Conservation (phyloP, 1,140 invertebrate species). For the Cataglyphis hispanica region DNA sequence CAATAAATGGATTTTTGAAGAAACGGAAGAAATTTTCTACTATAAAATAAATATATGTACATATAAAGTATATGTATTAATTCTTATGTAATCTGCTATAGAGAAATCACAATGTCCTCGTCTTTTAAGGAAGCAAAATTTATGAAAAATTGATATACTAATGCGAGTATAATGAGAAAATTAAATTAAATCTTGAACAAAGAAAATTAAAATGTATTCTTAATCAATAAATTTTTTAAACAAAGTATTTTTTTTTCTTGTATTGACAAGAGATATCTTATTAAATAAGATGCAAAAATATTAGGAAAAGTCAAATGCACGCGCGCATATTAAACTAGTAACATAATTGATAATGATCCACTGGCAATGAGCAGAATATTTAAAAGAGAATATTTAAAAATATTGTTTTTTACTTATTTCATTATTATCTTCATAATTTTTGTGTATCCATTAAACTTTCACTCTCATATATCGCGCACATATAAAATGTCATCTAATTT, state of each 20-base stretch:
- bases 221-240: constrained; percentile 66
- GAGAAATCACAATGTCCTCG: constrained; percentile 27
- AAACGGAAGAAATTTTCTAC: not conserved
- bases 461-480: not conserved
- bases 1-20: not conserved
- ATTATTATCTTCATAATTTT: constrained; percentile 12
- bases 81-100: not conserved
- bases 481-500: constrained; percentile 26
- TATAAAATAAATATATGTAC: not conserved
- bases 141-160: constrained; percentile 9
- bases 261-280: constrained; percentile 39
- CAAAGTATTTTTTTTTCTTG: constrained; percentile 65
- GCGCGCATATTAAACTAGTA: constrained; percentile 53
- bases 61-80: constrained; percentile 19
- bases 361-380: constrained; percentile 40
- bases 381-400: constrained; percentile 18
- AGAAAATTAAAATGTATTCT: constrained; percentile 44
- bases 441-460: constrained; percentile 1
- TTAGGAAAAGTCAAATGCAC: constrained; percentile 58
- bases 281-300: constrained; percentile 66
- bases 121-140: constrained; percentile 10
- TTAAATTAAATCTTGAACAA: not conserved
- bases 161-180: constrained; percentile 20
- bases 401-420: constrained; percentile 21
- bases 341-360: constrained; percentile 27